Base-by-base conservation (phyloP, 2,113 vertebrate genomes). In the Sinocyclocheilus anophthalmus region DNA sequence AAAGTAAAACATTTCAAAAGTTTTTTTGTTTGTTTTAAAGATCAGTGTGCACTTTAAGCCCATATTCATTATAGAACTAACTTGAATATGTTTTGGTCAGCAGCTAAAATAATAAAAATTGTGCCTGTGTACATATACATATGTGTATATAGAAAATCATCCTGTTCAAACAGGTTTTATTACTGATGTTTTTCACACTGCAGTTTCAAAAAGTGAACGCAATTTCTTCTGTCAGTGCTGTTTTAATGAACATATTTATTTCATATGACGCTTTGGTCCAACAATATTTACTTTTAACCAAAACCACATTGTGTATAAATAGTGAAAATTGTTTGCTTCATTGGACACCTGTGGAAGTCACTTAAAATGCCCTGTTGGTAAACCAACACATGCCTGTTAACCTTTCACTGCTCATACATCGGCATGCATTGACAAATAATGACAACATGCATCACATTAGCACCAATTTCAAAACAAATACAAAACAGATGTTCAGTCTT, bases 221-320 rank as follows among this genome's bases (percentile, higher is more conserved):
- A 22, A 45, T 20, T 39, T 22, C n/a, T 30, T 81, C 39, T n/a
- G 42, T 81, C 77, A 48, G 26, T n/a, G 55, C 26, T 18, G 55
- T 59, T 88, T 86, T 88, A 86, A 63, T 11, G 37, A 20, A 18
- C n/a, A 24, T 77, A 20, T 7, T 77, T 61, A 0, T 67, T n/a
- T 57, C 33, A 77, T 22, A 67, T 50, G 24, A 45, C 11, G 57
- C 76, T 83, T 88, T 90, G 87, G 85, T 87, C 87, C 89, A 76
- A 70, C 69, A 70, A 50, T 30, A 14, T 57, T 57, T 67, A 77
- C 53, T 69, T 70, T 76, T 59, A 72, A 67, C 80, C 26, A 65
- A 85, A 81, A 65, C 18, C 79, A 61, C 39, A 53, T 6, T 57
- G 48, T 77, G 72, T 85, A 59, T 73, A 73, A 77, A 83, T 55